Percentiles rank a stretch among this genome's conserved stretches.
phyloP scores from a whole-genome alignment of 2,888 invertebrate species.

The Drosophila cracens region DNA sequence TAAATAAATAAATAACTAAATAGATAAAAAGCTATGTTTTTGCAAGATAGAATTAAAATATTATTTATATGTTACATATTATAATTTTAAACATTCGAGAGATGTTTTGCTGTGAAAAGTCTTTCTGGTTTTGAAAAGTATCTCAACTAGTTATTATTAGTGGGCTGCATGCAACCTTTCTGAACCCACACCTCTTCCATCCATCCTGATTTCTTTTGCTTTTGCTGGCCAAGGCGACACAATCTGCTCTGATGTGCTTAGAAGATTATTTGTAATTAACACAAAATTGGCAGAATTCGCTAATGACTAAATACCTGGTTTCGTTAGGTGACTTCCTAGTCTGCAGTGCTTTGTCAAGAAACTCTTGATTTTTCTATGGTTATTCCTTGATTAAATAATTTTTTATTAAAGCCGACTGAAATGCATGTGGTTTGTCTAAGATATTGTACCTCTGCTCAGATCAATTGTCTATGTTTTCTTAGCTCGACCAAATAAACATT shows the following conservation, averaged over 20 bases:
- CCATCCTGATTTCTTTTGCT: no score
- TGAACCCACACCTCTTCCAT: no score
- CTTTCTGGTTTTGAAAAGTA: background rate
- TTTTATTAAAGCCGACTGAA: no score
- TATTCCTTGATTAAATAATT: background rate
- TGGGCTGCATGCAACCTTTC: no score
- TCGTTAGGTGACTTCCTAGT: rapidly evolving
- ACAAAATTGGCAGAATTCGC: background rate
- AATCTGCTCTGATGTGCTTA: background rate
- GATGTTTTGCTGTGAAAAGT: rapidly evolving
- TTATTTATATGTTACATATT: no score
- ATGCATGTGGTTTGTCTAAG: no score
- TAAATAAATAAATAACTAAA: background rate
- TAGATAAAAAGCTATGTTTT: no score
- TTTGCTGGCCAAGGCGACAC: background rate
- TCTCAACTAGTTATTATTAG: background rate
- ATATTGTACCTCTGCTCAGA: no score
- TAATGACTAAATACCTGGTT: background rate
- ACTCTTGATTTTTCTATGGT: background rate
- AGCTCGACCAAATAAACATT: background rate
- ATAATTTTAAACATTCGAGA: background rate
- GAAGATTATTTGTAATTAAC: background rate
- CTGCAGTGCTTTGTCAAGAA: background rate
- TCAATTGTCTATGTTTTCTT: no score
- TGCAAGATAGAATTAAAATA: no score